Base-by-base conservation (phyloP, 2,797 vertebrate species). In the Gymnodraco acuticeps region DNA sequence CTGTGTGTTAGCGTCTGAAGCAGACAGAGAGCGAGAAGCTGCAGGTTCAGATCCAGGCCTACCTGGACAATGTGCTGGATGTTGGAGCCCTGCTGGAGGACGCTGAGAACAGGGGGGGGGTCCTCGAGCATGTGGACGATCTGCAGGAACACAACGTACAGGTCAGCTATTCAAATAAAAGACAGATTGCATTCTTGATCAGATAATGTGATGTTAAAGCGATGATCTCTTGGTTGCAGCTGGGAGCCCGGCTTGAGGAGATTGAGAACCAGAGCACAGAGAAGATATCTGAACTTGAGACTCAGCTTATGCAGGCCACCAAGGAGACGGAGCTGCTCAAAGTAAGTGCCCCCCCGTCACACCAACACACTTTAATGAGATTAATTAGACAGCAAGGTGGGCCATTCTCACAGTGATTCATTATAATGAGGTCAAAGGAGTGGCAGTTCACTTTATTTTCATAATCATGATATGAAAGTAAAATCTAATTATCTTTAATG, bases 11-110 rank as follows among this genome's bases (percentile, higher is more conserved):
- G 97, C 88, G 53, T 17, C 89, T 99, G 48, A 96, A 96, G 67
- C 86, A 92, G 46, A 97, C 97, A 0, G 98, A 99, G 94, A 99
- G 97, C 0, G 98, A 99, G 89, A 98, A 97, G 94, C 95, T 99
- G 65, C 96, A 96, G 87, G 97, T 99, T 20, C 98, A 99, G 95
- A 99, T 99, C 83, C 97, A 99, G 90, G 98, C 98, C 2, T 99
- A 99, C 88, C 94, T 99, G 94, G 98, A 99, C 92, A 99, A 99
- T 0, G 94, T 99, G 60, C 95, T 99, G 0, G 98, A 99, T 0
- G 98, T 99, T 17, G 97, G 97, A 0, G 92, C 95, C 1, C 94
- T 99, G 88, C 91, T 99, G 92, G 98, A 99, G 89, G 98, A 99
- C 17, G 96, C 96, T 0, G 98, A 99, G 91, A 97, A 93, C 85